Percentiles rank a stretch among this genome's conserved stretches.
Evolutionary conservation across 2,113 vertebrate species (phyloP).

Genomic region (Cyprinodon variegatus): DNA sequence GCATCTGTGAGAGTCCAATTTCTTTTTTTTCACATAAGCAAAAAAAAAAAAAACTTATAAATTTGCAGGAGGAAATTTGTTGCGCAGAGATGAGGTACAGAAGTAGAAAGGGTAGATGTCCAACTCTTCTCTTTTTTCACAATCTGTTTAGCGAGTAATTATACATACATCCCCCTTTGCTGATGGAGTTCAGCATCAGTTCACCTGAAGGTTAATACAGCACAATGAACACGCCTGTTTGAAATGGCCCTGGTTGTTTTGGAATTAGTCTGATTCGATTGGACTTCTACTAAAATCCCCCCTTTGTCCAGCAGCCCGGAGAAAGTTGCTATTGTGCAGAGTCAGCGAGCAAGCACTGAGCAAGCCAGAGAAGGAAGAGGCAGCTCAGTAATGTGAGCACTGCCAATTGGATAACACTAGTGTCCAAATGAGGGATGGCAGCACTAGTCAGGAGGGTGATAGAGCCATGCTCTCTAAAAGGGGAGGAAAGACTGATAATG

Average conservation of each 20-base stretch:
- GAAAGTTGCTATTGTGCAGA: conserved; percentile 67
- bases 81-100: conserved; percentile 33
- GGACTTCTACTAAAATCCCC: conserved; percentile 57
- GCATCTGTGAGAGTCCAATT: background rate
- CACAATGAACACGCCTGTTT: conserved; percentile 62
- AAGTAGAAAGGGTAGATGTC: conserved; percentile 32
- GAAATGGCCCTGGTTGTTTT: conserved; percentile 59
- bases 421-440: conserved; percentile 65
- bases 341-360: conserved; percentile 59
- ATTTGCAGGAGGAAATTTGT: conserved; percentile 35
- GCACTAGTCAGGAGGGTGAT: conserved; percentile 59
- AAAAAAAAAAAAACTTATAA: conserved; percentile 29
- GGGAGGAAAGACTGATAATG: conserved; percentile 38
- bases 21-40: background rate
- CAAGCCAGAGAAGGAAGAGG: conserved; percentile 30
- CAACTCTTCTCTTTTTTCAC: conserved; percentile 27
- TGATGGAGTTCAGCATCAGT: conserved; percentile 79
- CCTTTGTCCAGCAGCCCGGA: conserved; percentile 38
- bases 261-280: conserved; percentile 66
- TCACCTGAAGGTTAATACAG: conserved; percentile 72
- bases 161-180: conserved; percentile 33
- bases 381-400: conserved; percentile 46
- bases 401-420: conserved; percentile 61
- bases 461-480: conserved; percentile 48
- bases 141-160: conserved; percentile 43